phyloP scores from a whole-genome alignment of 2,888 invertebrate species.

The Ischnura elegans region DNA sequence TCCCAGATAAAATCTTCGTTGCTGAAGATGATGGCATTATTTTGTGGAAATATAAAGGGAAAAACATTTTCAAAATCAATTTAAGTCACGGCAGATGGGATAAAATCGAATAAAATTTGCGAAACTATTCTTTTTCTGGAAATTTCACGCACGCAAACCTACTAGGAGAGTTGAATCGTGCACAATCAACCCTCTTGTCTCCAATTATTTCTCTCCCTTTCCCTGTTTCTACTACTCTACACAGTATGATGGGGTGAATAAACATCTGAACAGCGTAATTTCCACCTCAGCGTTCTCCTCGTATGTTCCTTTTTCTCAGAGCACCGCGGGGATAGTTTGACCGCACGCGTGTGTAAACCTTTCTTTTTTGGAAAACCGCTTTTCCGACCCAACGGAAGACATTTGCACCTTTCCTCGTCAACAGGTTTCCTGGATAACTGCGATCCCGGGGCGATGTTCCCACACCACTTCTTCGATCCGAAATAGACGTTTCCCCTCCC shows the following conservation, averaged over 20 bases:
- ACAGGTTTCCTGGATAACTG: slow-evolving; percentile 35
- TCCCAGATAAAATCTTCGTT: neutral
- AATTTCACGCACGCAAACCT: slow-evolving; percentile 21
- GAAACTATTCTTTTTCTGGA: neutral
- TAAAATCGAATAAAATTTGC: neutral
- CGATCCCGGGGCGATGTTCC: slow-evolving; percentile 12
- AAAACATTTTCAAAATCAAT: slow-evolving; percentile 11
- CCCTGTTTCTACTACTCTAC: neutral
- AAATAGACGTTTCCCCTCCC: neutral
- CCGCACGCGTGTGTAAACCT: neutral
- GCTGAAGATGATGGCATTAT: slow-evolving; percentile 13
- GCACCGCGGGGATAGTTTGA: neutral
- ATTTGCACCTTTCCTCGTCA: slow-evolving; percentile 26
- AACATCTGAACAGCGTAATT: slow-evolving; percentile 29
- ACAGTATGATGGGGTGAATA: neutral
- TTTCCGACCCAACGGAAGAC: slow-evolving; percentile 11
- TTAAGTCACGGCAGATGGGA: neutral
- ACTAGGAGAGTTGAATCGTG: neutral
- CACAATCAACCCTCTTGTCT: neutral
- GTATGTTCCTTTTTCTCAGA: neutral
- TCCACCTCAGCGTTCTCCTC: neutral
- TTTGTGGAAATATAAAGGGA: neutral
- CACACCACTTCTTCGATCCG: neutral
- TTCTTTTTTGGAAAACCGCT: neutral
- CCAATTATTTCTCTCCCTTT: neutral